Percentiles rank a stretch among this genome's conserved stretches.
Evolutionary conservation across 2,797 vertebrate genomes (phyloP).

Genomic region (Arrhamphus sclerolepis): DNA sequence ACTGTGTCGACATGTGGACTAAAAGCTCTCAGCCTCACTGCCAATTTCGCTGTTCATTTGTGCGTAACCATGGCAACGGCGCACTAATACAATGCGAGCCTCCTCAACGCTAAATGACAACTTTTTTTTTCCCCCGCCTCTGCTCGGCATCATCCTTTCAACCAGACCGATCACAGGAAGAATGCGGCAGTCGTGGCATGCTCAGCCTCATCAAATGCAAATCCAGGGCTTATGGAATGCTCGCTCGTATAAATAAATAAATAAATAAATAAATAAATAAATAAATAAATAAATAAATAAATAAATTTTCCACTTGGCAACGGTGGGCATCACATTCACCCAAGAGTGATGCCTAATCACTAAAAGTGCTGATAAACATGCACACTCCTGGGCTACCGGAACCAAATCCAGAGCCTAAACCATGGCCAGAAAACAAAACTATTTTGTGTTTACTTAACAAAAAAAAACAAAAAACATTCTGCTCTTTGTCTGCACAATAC

Average conservation of each 20-base stretch:
- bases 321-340: conserved; percentile 20
- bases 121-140: conserved; percentile 30
- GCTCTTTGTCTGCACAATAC: conserved; percentile 26
- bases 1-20: conserved; percentile 22
- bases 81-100: conserved; percentile 14
- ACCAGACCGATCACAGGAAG: conserved; percentile 6
- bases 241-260: conserved; percentile 31
- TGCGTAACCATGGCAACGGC: conserved; percentile 40
- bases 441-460: neutral
- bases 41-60: conserved; percentile 42
- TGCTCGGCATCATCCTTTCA: conserved; percentile 14
- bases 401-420: neutral
- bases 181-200: neutral
- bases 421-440: too few relatives aligned
- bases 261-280: too few relatives aligned
- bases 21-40: conserved; percentile 19
- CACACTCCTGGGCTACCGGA: too few relatives aligned
- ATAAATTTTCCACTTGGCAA: conserved; percentile 28
- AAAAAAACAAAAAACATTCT: too few relatives aligned
- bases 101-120: conserved; percentile 22
- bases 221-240: conserved; percentile 12
- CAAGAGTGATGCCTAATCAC: conserved; percentile 26
- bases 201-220: conserved; percentile 1
- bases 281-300: too few relatives aligned
- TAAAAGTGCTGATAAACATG: conserved; percentile 30